Percentiles rank a stretch among this genome's conserved stretches.
phyloP scores from a whole-genome alignment of 2,113 vertebrate genomes.

The Cryptomyrus ogoouensis region DNA sequence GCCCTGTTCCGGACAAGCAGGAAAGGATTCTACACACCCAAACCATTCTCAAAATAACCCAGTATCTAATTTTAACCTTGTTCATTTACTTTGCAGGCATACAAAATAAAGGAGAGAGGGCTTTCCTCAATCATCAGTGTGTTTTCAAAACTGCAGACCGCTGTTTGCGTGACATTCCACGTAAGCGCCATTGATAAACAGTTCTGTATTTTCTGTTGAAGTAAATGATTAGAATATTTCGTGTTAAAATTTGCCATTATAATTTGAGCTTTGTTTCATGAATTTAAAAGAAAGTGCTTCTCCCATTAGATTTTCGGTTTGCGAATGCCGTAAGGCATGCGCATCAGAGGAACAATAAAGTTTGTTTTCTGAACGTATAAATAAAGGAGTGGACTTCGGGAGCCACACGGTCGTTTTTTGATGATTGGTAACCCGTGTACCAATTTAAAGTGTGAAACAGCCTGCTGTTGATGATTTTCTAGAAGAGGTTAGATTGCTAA shows the following conservation, averaged over 20 bases:
- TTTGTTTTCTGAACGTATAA: not conserved
- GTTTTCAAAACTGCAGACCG: not conserved
- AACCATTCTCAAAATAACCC: conserved; percentile 29
- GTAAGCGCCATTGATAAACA: not conserved
- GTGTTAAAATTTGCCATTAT: not conserved
- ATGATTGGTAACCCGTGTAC: not conserved
- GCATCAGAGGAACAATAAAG: not conserved
- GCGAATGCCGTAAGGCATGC: not conserved
- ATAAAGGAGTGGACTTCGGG: not conserved
- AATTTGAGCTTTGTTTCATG: not conserved
- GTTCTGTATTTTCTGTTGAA: not conserved
- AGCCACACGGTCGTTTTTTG: not conserved
- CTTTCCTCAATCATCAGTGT: conserved; percentile 19
- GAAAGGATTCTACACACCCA: conserved; percentile 32
- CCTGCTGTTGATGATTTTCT: not conserved
- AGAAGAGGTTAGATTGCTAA: not conserved
- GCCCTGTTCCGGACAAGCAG: conserved; percentile 27
- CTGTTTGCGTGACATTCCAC: not conserved
- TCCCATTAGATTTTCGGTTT: not conserved
- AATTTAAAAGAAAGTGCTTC: not conserved
- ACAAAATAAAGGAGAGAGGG: conserved; percentile 24
- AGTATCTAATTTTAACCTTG: conserved; percentile 30
- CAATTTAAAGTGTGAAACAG: not conserved
- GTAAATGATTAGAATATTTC: not conserved
- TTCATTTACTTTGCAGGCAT: conserved; percentile 14